These are phyloP conservation scores for Euphydryas editha DNA, from an alignment of 2,888 invertebrate genomes.

Conservation along the genomic window DNA sequence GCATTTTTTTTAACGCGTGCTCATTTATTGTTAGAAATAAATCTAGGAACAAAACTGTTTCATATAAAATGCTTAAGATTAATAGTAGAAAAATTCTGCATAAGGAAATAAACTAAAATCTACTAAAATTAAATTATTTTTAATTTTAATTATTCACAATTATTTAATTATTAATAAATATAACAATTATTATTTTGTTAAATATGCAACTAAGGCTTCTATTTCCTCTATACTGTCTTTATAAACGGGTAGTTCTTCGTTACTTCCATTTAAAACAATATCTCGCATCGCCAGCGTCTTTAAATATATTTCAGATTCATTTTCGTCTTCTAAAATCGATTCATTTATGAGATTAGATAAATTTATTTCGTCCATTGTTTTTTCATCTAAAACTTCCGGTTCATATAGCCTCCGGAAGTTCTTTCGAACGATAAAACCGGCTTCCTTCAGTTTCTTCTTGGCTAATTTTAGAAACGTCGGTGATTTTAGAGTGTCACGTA, in stretches of 20 bases:
- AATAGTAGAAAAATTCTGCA: too few relatives aligned
- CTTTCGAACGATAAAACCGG: constrained; percentile 58
- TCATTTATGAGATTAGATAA: constrained; percentile 69
- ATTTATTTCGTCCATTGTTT: constrained; percentile 67
- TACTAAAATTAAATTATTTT: too few relatives aligned
- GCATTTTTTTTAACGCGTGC: too few relatives aligned
- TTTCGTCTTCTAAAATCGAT: constrained; percentile 62
- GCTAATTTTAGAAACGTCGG: constrained; percentile 68
- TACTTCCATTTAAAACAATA: constrained; percentile 51
- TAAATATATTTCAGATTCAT: constrained; percentile 59
- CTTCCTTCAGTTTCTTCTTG: constrained; percentile 66
- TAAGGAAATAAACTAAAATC: too few relatives aligned
- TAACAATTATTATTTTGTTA: constrained; percentile 24
- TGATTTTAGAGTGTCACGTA: constrained; percentile 68
- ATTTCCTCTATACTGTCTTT: constrained; percentile 40
- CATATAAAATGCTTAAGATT: too few relatives aligned
- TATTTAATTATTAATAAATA: not conserved
- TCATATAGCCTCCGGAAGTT: constrained; percentile 39
- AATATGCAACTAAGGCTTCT: constrained; percentile 49
- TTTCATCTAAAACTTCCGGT: constrained; percentile 57
- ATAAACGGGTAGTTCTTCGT: constrained; percentile 5
- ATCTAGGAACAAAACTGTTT: too few relatives aligned
- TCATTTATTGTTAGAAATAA: too few relatives aligned
- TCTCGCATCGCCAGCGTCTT: constrained; percentile 67
- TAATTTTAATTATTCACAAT: not conserved